Conservation (phyloP, 1,140 invertebrate species). For the Brachionus calyciflorus region DNA sequence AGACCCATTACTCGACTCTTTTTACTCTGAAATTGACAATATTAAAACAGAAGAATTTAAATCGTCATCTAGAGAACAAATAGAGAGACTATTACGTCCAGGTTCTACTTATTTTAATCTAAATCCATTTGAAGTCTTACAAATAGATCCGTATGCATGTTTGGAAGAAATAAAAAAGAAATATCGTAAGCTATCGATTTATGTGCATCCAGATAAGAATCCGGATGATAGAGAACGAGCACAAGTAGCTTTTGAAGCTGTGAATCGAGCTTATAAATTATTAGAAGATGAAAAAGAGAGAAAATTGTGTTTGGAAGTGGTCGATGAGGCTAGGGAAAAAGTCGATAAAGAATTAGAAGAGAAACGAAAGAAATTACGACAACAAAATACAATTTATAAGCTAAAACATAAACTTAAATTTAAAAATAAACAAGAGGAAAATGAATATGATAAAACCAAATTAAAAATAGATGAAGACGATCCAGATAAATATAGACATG, state of each 20-base stretch:
- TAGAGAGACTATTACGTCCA: conserved; percentile 81
- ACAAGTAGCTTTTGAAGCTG: conserved; percentile 73
- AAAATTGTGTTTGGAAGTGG: conserved; percentile 89
- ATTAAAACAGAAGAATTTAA: conserved; percentile 37
- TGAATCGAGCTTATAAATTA: conserved; percentile 93
- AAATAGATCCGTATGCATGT: conserved; percentile 82
- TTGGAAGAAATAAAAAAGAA: conserved; percentile 93
- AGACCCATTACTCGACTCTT: neutral
- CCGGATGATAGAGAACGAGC: conserved; percentile 89
- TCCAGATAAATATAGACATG: conserved; percentile 65
- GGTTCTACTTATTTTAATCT: conserved; percentile 94
- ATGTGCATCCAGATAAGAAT: conserved; percentile 98
- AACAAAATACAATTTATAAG: neutral
- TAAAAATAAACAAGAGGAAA: conserved; percentile 46
- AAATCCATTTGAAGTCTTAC: conserved; percentile 89
- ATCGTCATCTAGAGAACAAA: conserved; percentile 75
- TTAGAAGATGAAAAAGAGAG: conserved; percentile 89
- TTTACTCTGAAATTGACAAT: conserved; percentile 16
- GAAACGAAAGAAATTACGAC: conserved; percentile 33
- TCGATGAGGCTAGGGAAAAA: conserved; percentile 82
- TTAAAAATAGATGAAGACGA: conserved; percentile 83
- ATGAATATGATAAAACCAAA: neutral
- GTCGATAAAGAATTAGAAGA: conserved; percentile 61
- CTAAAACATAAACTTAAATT: conserved; percentile 13
- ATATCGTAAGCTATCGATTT: conserved; percentile 88